Percentiles rank a stretch among this genome's conserved stretches.
These are phyloP conservation scores for Allobates femoralis DNA, from an alignment of 2,797 vertebrate species.

Conservation along the genomic window DNA sequence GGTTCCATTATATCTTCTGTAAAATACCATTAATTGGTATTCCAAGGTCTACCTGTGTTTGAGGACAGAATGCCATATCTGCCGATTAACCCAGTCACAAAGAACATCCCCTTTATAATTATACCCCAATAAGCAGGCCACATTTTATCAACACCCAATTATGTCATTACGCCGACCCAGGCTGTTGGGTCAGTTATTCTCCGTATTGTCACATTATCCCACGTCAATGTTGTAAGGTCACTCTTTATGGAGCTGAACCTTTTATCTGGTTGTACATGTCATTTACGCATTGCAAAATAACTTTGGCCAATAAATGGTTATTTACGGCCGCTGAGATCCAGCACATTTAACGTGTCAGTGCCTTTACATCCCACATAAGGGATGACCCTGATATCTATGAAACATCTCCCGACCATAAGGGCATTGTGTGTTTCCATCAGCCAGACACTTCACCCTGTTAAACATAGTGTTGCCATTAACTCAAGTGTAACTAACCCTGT, in stretches of 20 bases:
- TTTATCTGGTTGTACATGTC: conserved; percentile 19
- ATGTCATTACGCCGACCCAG: background rate
- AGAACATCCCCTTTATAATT: background rate
- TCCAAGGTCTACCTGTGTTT: background rate
- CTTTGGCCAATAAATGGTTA: conserved; percentile 38
- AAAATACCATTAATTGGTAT: too few relatives aligned
- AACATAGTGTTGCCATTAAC: conserved; percentile 28
- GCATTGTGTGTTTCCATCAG: background rate
- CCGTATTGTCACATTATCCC: background rate
- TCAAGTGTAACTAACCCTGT: conserved; percentile 38
- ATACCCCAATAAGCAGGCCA: background rate
- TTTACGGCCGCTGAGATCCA: background rate
- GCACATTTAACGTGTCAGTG: conserved; percentile 14
- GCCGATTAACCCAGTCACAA: background rate
- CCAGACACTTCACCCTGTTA: conserved; percentile 19
- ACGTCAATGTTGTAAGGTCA: conserved; percentile 4
- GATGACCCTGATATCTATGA: conserved; percentile 18
- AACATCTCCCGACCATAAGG: conserved; percentile 1
- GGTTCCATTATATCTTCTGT: too few relatives aligned
- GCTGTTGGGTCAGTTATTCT: background rate
- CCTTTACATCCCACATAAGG: background rate
- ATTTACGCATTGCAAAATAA: background rate
- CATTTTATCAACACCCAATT: background rate
- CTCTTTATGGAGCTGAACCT: conserved; percentile 17
- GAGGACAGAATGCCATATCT: background rate